Percentiles rank a stretch among this genome's conserved stretches.
Conservation (phyloP, 2,888 invertebrate species). For the Trachelus iudaicus region DNA sequence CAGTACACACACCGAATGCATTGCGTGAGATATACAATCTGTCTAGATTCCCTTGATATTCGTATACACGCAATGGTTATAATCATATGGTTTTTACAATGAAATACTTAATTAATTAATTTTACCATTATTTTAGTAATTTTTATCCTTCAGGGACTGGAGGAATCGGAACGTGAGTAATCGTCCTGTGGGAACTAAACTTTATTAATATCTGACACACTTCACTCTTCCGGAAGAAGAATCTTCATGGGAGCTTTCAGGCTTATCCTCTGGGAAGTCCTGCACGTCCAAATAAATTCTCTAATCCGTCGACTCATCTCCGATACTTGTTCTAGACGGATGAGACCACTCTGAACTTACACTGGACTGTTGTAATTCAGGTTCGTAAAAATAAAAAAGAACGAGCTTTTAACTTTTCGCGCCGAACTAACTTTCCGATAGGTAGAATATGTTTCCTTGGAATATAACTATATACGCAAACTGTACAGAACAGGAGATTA, state of each 20-base stretch:
- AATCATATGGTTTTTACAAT: neutral
- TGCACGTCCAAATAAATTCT: conserved; percentile 6
- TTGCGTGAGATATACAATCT: neutral
- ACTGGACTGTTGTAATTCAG: neutral
- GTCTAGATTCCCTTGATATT: too few species aligned
- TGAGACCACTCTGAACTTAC: neutral
- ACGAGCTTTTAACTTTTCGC: neutral
- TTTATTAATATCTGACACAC: conserved; percentile 47
- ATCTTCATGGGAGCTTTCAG: conserved; percentile 11
- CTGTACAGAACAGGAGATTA: neutral
- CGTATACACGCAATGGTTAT: neutral
- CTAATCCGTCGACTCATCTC: neutral
- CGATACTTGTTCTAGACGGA: neutral
- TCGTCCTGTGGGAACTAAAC: conserved; percentile 30
- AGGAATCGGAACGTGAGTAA: neutral
- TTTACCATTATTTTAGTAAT: neutral
- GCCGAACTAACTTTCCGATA: neutral
- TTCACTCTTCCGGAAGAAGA: conserved; percentile 14
- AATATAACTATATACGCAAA: neutral
- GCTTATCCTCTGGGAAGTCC: conserved; percentile 17
- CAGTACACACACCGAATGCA: neutral
- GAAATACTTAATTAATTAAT: neutral
- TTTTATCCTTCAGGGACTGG: neutral
- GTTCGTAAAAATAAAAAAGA: neutral
- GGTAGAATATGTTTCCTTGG: neutral